Evolutionary conservation across 2,113 vertebrate species (phyloP), one percentile per base, ranked within the genome.

Genomic region (Amblyopsis rosae): DNA sequence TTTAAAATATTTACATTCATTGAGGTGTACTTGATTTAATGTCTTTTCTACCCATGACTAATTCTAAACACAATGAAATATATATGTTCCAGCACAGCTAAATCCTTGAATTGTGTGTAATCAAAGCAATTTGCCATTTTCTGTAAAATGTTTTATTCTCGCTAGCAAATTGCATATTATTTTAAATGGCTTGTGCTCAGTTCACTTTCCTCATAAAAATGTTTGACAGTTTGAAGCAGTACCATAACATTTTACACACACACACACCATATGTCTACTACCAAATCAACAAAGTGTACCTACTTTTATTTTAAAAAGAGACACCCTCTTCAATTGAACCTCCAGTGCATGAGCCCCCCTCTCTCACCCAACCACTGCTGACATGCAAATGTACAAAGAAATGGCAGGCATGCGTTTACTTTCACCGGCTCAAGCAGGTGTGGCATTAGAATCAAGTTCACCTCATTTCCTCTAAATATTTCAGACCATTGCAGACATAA

Each of bases 401-500:
- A 6, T 8, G 4, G 5, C 35, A 41, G 5, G 5, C 35, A 41
- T 8, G 6, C 35, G 35, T 41, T 41, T 7, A 5, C 35, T 41
- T 41, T 41, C 35, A 41, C 35, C 35, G 35, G 5, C 5, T 41
- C 35, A 41, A 46, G 65, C 26, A 65, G 3, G 75, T 67, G 70
- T 49, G 46, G 58, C 69, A 64, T 45, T 63, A 66, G 26, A 62
- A 78, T 70, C 60, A 60, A 68, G 66, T 69, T 67, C 9, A 45
- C 58, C 55, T 65, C 16, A 16, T 4, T 3, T 4, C 0, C 50
- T 59, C 13, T 45, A 69, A 16, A 69, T 56, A 69, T 59, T 35
- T 55, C 4, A 82, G 66, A 70, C 54, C 49, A 64, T 67, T 1
- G 2, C 73, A 76, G 63, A 82, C 65, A 82, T 70, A 82, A 3